phyloP scores from a whole-genome alignment of 1,140 invertebrate species.

The Battus philenor region DNA sequence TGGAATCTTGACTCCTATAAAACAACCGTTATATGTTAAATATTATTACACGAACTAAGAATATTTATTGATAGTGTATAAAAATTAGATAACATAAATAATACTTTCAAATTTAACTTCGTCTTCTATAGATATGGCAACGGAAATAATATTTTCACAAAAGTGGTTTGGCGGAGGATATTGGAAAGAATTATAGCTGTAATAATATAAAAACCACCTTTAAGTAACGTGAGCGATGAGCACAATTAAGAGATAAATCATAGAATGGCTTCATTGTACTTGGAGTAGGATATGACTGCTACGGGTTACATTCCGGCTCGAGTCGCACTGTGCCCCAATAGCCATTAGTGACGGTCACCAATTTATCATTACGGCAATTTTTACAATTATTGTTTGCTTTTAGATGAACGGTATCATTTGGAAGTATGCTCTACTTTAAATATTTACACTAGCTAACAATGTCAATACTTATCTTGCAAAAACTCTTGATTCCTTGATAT shows the following conservation, averaged over 20 bases:
- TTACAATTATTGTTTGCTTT: conserved; percentile 72
- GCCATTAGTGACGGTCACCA: conserved; percentile 70
- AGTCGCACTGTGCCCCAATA: conserved; percentile 45
- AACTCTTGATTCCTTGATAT: too few relatives aligned
- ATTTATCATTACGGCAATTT: conserved; percentile 76
- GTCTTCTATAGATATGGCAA: conserved; percentile 3
- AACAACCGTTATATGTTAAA: conserved; percentile 5
- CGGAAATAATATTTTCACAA: conserved; percentile 19
- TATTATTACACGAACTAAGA: background rate
- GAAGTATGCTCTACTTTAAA: conserved; percentile 50
- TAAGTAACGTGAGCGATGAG: conserved; percentile 28
- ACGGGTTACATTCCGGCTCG: conserved; percentile 40
- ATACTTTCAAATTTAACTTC: conserved; percentile 10
- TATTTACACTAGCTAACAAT: conserved; percentile 1
- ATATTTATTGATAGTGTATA: conserved; percentile 2
- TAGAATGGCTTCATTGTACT: conserved; percentile 56
- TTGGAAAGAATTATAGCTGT: conserved; percentile 43
- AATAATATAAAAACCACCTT: conserved; percentile 40
- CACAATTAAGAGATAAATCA: conserved; percentile 71
- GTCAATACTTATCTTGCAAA: background rate
- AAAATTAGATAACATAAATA: conserved; percentile 6
- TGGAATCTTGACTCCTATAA: conserved; percentile 3
- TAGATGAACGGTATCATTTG: conserved; percentile 18
- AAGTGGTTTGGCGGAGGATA: conserved; percentile 24
- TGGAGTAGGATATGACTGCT: conserved; percentile 69